A percentile compares a stretch with the other conserved stretches of the same genome.
Conservation (phyloP, 37 sponge, comb jelly and placozoan species). For the Lycopodina hypogea region DNA sequence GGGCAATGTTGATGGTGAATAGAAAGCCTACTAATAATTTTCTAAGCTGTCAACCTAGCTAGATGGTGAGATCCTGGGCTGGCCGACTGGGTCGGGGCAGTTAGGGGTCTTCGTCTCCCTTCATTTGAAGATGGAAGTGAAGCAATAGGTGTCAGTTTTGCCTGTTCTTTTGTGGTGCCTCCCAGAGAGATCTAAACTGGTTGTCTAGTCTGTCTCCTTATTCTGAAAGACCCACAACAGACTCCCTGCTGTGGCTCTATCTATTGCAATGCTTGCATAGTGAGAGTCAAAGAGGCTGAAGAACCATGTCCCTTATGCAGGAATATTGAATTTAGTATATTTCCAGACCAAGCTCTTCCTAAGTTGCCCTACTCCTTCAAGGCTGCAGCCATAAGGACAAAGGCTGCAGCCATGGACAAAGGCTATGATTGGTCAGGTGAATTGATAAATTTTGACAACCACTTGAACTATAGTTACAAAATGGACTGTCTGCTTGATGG, state of each 20-base stretch:
- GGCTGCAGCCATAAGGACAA: too few relatives aligned
- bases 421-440: slow-evolving; percentile 25
- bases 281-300: background rate
- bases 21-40: too few relatives aligned
- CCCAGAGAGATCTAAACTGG: slow-evolving; percentile 27
- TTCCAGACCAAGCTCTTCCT: background rate
- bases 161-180: background rate
- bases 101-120: too few relatives aligned
- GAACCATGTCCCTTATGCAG: slow-evolving; percentile 20
- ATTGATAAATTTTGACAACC: slow-evolving; percentile 7
- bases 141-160: background rate
- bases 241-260: slow-evolving; percentile 6
- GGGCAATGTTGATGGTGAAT: too few relatives aligned
- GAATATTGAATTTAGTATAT: background rate
- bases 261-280: background rate
- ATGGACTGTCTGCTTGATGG: too few relatives aligned
- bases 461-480: too few relatives aligned
- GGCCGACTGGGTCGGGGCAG: too few relatives aligned
- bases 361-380: background rate
- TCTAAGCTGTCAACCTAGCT: too few relatives aligned
- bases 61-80: too few relatives aligned
- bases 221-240: background rate
- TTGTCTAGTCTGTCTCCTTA: slow-evolving; percentile 13
- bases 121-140: too few relatives aligned
- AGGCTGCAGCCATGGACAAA: background rate